phyloP scores from a whole-genome alignment of 1,140 invertebrate genomes.

The Drosophila quadrilineata region DNA sequence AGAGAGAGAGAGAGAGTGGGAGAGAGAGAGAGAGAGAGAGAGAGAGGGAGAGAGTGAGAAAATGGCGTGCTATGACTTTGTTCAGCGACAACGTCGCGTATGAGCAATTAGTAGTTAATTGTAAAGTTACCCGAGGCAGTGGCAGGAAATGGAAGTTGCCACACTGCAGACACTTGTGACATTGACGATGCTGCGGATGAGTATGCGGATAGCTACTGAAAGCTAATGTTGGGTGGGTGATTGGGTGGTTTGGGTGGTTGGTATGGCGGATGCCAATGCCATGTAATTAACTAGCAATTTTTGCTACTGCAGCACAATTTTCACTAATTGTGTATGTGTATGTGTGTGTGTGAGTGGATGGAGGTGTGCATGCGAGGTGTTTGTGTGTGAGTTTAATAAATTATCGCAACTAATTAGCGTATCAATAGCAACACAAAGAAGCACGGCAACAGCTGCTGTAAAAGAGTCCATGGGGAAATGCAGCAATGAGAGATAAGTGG shows the following conservation, averaged over 20 bases:
- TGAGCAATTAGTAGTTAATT: constrained; percentile 79
- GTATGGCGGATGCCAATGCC: constrained; percentile 34
- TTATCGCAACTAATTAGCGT: constrained; percentile 72
- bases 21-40: neutral
- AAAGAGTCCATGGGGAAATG: neutral
- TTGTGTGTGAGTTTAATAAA: constrained; percentile 48
- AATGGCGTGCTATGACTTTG: constrained; percentile 41
- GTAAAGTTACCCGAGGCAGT: constrained; percentile 64
- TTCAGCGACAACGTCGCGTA: constrained; percentile 71
- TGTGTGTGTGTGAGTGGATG: neutral
- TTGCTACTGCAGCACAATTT: constrained; percentile 70
- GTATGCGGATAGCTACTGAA: constrained; percentile 16
- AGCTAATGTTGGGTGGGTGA: neutral
- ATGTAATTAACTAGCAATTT: constrained; percentile 76
- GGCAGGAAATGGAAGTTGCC: constrained; percentile 25
- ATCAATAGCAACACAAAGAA: constrained; percentile 58
- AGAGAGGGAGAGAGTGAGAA: neutral
- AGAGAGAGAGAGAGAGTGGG: neutral
- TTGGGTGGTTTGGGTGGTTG: neutral
- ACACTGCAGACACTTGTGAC: constrained; percentile 62
- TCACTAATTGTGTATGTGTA: constrained; percentile 38
- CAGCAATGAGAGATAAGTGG: too few relatives aligned
- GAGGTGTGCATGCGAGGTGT: constrained; percentile 2
- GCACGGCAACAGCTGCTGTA: constrained; percentile 4
- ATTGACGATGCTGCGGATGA: constrained; percentile 52